Evolutionary conservation across 2,888 invertebrate genomes (phyloP).

Genomic region (Hirtodrosophila confusa): DNA sequence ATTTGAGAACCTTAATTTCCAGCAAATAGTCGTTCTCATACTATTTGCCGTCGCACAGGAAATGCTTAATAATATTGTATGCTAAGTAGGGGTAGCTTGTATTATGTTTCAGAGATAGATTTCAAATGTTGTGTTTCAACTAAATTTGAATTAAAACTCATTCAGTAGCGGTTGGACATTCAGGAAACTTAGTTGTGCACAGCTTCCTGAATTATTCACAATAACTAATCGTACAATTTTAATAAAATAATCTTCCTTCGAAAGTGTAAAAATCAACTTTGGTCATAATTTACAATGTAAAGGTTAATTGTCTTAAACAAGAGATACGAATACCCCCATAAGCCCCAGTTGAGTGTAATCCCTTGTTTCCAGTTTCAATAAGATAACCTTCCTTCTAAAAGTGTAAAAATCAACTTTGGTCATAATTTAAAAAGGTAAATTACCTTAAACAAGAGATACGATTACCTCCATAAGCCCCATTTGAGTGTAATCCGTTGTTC

Average conservation of each 20-base stretch:
- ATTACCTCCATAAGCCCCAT: background rate
- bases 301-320: no score
- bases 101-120: slow-evolving; percentile 15
- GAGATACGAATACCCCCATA: no score
- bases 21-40: slow-evolving; percentile 12
- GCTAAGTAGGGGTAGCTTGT: slow-evolving; percentile 18
- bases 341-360: no score
- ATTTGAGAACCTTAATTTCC: slow-evolving; percentile 42
- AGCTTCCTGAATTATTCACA: no score
- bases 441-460: background rate
- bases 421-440: no score
- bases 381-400: no score
- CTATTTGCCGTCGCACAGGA: slow-evolving; percentile 33
- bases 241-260: no score
- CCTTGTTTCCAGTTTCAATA: no score
- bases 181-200: background rate
- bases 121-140: background rate
- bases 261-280: no score
- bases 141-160: background rate
- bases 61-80: slow-evolving; percentile 27
- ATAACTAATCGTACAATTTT: no score
- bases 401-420: no score
- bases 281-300: no score
- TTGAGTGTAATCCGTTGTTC: background rate
- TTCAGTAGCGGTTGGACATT: background rate